A percentile compares a stretch with the other conserved stretches of the same genome.
Evolutionary conservation across 2,888 invertebrate genomes (phyloP).

Genomic region (Cheilosia grossa): DNA sequence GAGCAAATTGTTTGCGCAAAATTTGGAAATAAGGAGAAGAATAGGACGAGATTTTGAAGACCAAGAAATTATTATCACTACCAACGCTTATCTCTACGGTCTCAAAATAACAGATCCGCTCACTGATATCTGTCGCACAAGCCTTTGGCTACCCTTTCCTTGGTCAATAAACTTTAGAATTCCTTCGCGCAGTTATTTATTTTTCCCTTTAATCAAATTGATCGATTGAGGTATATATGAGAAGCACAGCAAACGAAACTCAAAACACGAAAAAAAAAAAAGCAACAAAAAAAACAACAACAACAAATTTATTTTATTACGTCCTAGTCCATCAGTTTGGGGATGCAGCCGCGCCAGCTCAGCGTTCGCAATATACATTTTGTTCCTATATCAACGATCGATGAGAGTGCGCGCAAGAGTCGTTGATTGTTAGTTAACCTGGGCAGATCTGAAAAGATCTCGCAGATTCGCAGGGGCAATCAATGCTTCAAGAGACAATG

Average conservation of each 20-base stretch:
- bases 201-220: slow-evolving; percentile 66
- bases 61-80: no score
- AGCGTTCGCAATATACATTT: slow-evolving; percentile 10
- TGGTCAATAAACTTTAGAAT: slow-evolving; percentile 61
- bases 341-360: slow-evolving; percentile 22
- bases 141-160: background rate
- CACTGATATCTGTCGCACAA: background rate
- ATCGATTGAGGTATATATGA: slow-evolving; percentile 63
- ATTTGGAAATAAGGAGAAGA: no score
- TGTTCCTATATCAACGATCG: slow-evolving; percentile 63
- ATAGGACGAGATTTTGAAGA: no score
- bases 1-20: no score
- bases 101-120: background rate
- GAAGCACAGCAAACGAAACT: slow-evolving; percentile 8
- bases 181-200: slow-evolving; percentile 31
- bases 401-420: slow-evolving; percentile 57
- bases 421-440: slow-evolving; percentile 74
- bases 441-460: slow-evolving; percentile 69
- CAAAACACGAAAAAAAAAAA: slow-evolving; percentile 48
- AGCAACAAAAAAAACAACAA: slow-evolving; percentile 59
- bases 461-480: slow-evolving; percentile 67
- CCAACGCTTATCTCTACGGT: no score
- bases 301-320: slow-evolving; percentile 75
- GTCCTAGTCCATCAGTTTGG: slow-evolving; percentile 62
- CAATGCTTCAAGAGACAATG: slow-evolving; percentile 74